A percentile compares a stretch with the other conserved stretches of the same genome.
Conservation (phyloP, 2,888 invertebrate species). For the Pelosia muscerda region DNA sequence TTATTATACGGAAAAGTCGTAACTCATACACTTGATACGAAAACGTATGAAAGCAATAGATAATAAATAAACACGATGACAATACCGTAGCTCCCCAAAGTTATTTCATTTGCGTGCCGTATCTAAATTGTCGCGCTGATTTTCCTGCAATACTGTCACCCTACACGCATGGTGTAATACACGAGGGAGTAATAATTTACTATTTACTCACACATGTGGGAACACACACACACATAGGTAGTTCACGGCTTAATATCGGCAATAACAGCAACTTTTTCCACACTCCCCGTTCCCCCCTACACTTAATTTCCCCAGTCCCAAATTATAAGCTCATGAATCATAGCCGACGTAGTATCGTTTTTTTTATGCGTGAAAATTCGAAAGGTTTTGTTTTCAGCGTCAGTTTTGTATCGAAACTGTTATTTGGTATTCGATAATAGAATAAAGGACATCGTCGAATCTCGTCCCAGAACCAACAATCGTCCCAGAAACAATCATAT, state of each 20-base stretch:
- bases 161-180: conserved; percentile 56
- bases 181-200: conserved; percentile 70
- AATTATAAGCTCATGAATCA: conserved; percentile 78
- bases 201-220: conserved; percentile 54
- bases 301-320: conserved; percentile 68
- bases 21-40: conserved; percentile 28
- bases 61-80: conserved; percentile 35
- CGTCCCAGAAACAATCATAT: too few species aligned
- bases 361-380: conserved; percentile 33
- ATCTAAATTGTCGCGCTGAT: conserved; percentile 48
- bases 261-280: conserved; percentile 65
- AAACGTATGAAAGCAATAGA: conserved; percentile 31
- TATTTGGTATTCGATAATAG: conserved; percentile 36
- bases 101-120: conserved; percentile 44
- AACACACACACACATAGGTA: conserved; percentile 41
- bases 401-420: conserved; percentile 45
- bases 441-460: too few species aligned
- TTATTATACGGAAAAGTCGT: conserved; percentile 17
- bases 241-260: conserved; percentile 72
- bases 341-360: conserved; percentile 49
- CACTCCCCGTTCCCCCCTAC: conserved; percentile 50
- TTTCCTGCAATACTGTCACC: conserved; percentile 51
- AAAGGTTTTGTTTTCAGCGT: conserved; percentile 40
- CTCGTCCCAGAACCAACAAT: too few species aligned
- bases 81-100: conserved; percentile 22